Percentiles rank a stretch among this genome's conserved stretches.
These are phyloP conservation scores for Saxidomus purpurata DNA, from an alignment of 1,140 invertebrate genomes.

Conservation along the genomic window DNA sequence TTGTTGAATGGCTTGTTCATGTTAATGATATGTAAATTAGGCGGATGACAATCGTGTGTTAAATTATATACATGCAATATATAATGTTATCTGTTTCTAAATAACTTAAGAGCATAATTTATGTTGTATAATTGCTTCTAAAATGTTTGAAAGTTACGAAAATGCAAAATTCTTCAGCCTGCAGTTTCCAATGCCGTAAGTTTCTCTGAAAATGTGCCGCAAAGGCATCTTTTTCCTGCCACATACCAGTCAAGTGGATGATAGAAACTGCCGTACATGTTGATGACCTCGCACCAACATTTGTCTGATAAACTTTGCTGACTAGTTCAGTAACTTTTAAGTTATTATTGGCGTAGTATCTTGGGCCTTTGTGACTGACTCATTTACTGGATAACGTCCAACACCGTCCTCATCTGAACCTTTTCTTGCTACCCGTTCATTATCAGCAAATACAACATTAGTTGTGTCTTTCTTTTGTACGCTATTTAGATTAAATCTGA, in stretches of 20 bases:
- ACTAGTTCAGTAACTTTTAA: too few relatives aligned
- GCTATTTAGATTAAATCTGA: background rate
- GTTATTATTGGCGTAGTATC: background rate
- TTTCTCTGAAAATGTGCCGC: too few relatives aligned
- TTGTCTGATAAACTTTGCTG: too few relatives aligned
- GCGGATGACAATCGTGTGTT: background rate
- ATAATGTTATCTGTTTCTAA: conserved; percentile 6
- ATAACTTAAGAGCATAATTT: background rate
- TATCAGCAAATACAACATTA: conserved; percentile 10
- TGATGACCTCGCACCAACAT: too few relatives aligned
- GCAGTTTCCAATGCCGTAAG: too few relatives aligned
- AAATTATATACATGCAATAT: background rate
- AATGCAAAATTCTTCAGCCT: too few relatives aligned
- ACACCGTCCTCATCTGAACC: background rate
- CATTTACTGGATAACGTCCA: background rate
- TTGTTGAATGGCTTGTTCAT: background rate
- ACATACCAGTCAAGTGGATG: too few relatives aligned
- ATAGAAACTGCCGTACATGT: too few relatives aligned
- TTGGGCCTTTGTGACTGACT: background rate
- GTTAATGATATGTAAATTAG: conserved; percentile 30
- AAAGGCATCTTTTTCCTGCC: too few relatives aligned
- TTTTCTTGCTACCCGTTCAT: conserved; percentile 55
- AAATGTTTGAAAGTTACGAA: too few relatives aligned
- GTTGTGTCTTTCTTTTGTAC: background rate
- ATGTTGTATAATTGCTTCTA: too few relatives aligned